Conservation (phyloP, 2,113 vertebrate genomes). For the Danionella cerebrum region DNA sequence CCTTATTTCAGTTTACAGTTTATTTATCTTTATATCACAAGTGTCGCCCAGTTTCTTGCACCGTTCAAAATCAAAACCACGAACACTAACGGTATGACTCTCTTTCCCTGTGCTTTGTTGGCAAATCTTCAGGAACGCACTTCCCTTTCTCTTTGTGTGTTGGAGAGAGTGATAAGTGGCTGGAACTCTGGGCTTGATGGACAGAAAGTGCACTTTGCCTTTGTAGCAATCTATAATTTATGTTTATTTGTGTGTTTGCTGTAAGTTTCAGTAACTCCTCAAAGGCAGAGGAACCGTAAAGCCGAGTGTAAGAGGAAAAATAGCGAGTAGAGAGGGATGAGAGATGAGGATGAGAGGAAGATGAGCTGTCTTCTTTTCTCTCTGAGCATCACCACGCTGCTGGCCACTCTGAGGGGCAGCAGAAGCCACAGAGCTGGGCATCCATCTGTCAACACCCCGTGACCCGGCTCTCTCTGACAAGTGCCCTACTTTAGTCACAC, state of each 20-base stretch:
- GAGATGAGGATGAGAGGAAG: background rate
- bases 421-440: conserved; percentile 4
- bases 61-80: no score
- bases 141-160: background rate
- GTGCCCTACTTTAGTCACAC: background rate
- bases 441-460: conserved; percentile 8
- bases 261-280: background rate
- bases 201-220: background rate
- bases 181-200: background rate
- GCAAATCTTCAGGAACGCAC: background rate
- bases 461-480: background rate
- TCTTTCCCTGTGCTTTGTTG: no score
- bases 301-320: no score
- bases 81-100: no score
- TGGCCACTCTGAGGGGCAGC: background rate
- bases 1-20: no score
- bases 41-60: no score
- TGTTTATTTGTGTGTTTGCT: background rate
- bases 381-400: background rate
- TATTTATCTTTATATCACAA: no score
- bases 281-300: background rate
- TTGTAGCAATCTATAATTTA: background rate
- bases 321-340: no score
- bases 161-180: background rate
- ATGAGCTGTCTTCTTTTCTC: background rate